phyloP scores from a whole-genome alignment of 1,140 invertebrate species.

The Littorina saxatilis region DNA sequence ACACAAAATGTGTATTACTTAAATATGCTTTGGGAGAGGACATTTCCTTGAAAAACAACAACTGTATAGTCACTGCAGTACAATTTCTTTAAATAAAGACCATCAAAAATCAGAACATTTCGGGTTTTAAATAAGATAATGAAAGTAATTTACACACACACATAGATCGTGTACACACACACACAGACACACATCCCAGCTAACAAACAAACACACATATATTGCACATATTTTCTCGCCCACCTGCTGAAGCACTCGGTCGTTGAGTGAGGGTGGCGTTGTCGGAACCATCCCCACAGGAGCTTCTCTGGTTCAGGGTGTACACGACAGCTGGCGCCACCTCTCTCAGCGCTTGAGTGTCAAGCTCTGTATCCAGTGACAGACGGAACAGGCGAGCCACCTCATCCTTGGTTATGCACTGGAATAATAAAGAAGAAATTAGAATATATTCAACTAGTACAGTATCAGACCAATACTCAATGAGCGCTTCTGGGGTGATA shows the following conservation, averaged over 20 bases:
- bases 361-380: constrained; percentile 2
- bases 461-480: too few species aligned
- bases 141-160: not conserved
- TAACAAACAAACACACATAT: not conserved
- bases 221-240: not conserved
- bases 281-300: not conserved
- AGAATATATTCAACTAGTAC: too few species aligned
- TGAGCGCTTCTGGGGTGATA: too few species aligned
- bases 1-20: too few species aligned
- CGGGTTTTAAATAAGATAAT: not conserved
- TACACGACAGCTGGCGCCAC: constrained; percentile 46
- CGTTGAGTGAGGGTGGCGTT: too few species aligned
- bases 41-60: too few species aligned
- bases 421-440: not conserved
- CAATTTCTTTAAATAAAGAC: too few species aligned
- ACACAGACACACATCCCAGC: not conserved
- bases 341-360: not conserved
- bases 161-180: not conserved
- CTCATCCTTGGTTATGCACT: constrained; percentile 37
- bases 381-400: constrained; percentile 29
- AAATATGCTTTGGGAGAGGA: too few species aligned
- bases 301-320: not conserved
- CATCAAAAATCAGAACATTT: not conserved
- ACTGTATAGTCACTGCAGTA: too few species aligned
- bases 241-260: constrained; percentile 17